Evolutionary conservation across 1,140 invertebrate genomes (phyloP).

Genomic region (Popillia japonica): DNA sequence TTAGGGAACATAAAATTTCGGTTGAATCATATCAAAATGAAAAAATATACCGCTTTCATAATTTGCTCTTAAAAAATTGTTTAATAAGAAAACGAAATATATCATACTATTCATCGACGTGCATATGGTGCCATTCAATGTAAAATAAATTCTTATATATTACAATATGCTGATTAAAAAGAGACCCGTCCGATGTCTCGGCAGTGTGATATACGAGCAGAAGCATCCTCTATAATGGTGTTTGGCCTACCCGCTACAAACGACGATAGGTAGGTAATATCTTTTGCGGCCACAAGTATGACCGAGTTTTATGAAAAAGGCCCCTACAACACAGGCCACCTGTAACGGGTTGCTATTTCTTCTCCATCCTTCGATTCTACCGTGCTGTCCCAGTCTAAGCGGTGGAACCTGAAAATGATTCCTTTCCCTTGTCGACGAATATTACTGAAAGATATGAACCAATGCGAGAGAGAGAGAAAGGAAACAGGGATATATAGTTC

Average conservation of each 20-base stretch:
- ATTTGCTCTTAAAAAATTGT: background rate
- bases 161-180: slow-evolving; percentile 12
- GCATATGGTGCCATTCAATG: slow-evolving; percentile 2
- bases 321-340: background rate
- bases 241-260: background rate
- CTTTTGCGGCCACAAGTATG: slow-evolving; percentile 3
- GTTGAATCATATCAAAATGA: no score
- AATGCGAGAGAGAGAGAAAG: background rate
- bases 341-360: background rate
- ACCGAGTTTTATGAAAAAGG: slow-evolving; percentile 14
- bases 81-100: background rate
- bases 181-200: background rate
- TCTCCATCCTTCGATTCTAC: background rate
- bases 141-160: slow-evolving; percentile 8
- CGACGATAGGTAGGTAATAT: slow-evolving; percentile 6
- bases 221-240: background rate
- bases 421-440: background rate
- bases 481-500: background rate
- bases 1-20: no score
- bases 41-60: background rate
- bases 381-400: background rate
- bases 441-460: background rate
- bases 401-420: slow-evolving; percentile 3
- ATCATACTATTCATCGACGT: slow-evolving; percentile 1
- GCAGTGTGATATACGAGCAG: background rate